Percentiles rank a stretch among this genome's conserved stretches.
Conservation (phyloP, 2,888 invertebrate genomes). For the Dynastes maya region DNA sequence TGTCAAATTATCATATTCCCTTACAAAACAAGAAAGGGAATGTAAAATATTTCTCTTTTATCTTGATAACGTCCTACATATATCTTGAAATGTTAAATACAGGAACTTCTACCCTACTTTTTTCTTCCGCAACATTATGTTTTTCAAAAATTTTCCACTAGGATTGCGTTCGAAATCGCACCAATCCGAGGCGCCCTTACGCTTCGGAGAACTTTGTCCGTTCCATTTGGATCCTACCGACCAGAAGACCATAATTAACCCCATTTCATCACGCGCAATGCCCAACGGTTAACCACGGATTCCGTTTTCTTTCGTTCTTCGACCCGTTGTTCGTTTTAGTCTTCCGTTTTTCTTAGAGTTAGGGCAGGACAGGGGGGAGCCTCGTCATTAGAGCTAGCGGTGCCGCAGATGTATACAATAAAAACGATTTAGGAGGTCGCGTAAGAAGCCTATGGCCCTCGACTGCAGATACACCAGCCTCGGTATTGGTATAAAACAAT, state of each 20-base stretch:
- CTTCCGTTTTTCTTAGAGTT: not conserved
- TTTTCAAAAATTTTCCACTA: not conserved
- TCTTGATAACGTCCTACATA: not conserved
- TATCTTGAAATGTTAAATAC: not conserved
- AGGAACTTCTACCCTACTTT: not conserved
- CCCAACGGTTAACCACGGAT: conserved; percentile 4
- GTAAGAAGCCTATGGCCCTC: not conserved
- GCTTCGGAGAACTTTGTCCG: not conserved
- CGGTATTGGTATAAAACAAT: not conserved
- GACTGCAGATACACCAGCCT: not conserved
- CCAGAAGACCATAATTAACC: conserved; percentile 36
- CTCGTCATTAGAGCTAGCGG: conserved; percentile 2
- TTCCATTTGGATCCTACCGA: conserved; percentile 7
- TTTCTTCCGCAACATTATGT: not conserved
- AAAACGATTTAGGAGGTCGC: conserved; percentile 38
- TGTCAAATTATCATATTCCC: not conserved
- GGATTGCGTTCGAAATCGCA: not conserved
- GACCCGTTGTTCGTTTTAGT: not conserved
- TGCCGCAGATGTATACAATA: conserved; percentile 34
- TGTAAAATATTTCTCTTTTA: not conserved
- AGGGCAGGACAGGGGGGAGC: not conserved
- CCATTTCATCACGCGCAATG: conserved; percentile 4
- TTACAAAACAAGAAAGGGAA: not conserved
- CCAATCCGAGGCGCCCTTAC: not conserved
- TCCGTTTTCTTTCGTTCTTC: not conserved